Conservation (phyloP, 2,888 invertebrate species). For the Dichetophora obliterata region DNA sequence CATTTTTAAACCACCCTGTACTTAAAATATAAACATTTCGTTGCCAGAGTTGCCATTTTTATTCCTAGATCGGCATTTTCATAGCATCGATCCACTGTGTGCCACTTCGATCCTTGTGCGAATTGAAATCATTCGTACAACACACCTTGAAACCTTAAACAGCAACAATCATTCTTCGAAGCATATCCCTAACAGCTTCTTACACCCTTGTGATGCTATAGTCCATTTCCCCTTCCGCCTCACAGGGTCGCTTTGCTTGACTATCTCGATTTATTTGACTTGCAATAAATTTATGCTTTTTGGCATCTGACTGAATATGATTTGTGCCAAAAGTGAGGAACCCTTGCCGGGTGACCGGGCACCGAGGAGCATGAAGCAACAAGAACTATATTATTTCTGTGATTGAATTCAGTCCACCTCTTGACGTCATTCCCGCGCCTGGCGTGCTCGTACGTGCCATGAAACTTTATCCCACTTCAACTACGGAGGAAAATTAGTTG, state of each 20-base stretch:
- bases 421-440: neutral
- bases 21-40: too few relatives aligned
- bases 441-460: neutral
- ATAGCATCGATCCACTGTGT: too few relatives aligned
- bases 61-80: too few relatives aligned
- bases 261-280: constrained; percentile 43
- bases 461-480: neutral
- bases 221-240: neutral
- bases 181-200: neutral
- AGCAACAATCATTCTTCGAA: too few relatives aligned
- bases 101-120: neutral
- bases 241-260: constrained; percentile 14
- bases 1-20: too few relatives aligned
- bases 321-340: neutral
- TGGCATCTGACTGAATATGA: constrained; percentile 35
- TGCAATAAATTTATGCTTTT: constrained; percentile 43
- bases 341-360: neutral
- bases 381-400: constrained; percentile 28
- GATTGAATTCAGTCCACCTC: constrained; percentile 27
- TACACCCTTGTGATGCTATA: neutral
- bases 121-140: constrained; percentile 32
- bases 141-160: too few relatives aligned
- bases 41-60: too few relatives aligned
- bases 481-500: constrained; percentile 24
- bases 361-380: neutral